A percentile compares a stretch with the other conserved stretches of the same genome.
Evolutionary conservation across 1,140 invertebrate genomes (phyloP).

Genomic region (Heliconius nattereri): DNA sequence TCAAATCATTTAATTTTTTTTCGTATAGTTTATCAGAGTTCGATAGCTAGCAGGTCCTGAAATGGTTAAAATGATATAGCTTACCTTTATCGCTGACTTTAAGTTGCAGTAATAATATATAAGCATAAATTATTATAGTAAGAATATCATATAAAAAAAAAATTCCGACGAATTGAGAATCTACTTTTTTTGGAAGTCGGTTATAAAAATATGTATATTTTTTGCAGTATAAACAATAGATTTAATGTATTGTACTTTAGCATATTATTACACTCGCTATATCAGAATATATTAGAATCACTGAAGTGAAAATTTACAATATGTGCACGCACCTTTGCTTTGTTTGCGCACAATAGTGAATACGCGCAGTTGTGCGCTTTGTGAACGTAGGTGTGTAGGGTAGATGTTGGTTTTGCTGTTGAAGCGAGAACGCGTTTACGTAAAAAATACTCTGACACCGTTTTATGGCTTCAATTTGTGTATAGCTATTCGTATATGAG

Average conservation of each 20-base stretch:
- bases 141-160: not conserved
- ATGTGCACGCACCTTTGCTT: not conserved
- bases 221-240: not conserved
- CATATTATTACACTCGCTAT: not conserved
- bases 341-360: slow-evolving; percentile 1
- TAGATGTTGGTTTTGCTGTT: not conserved
- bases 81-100: too few species aligned
- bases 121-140: too few species aligned
- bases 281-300: not conserved
- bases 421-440: not conserved
- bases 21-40: too few species aligned
- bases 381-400: not conserved
- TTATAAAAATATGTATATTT: too few species aligned
- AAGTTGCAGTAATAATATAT: too few species aligned
- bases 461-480: not conserved
- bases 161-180: not conserved
- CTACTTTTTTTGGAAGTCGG: too few species aligned
- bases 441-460: not conserved
- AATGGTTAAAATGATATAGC: too few species aligned
- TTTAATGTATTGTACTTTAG: not conserved
- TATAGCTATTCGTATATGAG: not conserved
- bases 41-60: too few species aligned
- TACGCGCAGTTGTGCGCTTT: not conserved
- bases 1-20: too few species aligned
- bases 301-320: not conserved